Evolutionary conservation across 2,797 vertebrate species (phyloP).

Genomic region (Aselliscus stoliczkanus): DNA sequence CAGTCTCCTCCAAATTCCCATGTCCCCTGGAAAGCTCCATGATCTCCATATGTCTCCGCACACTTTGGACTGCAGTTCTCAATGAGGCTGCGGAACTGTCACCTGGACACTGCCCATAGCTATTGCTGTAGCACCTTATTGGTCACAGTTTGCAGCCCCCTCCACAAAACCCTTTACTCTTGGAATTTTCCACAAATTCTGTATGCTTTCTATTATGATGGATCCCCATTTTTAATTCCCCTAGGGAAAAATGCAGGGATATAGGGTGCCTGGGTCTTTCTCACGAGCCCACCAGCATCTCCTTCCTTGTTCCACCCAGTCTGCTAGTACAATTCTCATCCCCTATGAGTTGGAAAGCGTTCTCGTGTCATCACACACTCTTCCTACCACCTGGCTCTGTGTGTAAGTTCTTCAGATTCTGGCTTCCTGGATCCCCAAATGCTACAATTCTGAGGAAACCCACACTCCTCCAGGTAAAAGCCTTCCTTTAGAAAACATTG

Average conservation of each 20-base stretch:
- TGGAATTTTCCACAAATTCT: background rate
- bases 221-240: background rate
- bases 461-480: background rate
- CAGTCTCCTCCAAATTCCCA: background rate
- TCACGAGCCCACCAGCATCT: background rate
- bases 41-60: background rate
- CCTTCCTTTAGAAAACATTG: background rate
- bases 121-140: background rate
- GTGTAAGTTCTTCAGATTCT: slow-evolving; percentile 23
- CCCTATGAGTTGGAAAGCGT: background rate
- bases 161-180: background rate
- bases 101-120: no score
- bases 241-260: background rate
- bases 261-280: background rate
- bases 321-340: background rate
- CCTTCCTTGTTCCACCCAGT: background rate
- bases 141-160: background rate
- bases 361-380: background rate
- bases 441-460: background rate
- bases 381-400: background rate
- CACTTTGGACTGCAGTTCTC: background rate
- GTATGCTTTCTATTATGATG: background rate
- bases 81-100: background rate
- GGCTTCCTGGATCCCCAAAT: background rate
- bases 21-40: background rate